Percentiles rank a stretch among this genome's conserved stretches.
Conservation (phyloP, 2,113 vertebrate species). For the Otis tarda region DNA sequence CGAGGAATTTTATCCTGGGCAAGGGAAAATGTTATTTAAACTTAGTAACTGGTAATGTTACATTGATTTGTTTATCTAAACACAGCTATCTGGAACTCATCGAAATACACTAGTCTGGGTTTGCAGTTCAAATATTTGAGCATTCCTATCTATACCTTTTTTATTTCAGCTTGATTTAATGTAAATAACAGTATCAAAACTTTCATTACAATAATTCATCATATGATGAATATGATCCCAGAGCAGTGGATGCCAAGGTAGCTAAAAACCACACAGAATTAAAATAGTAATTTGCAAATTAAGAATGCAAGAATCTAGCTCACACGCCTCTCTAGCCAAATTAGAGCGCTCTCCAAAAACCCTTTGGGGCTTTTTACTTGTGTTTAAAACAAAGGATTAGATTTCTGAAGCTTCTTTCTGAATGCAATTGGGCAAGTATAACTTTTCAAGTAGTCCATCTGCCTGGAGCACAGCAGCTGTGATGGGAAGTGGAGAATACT, state of each 20-base stretch:
- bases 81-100: not conserved
- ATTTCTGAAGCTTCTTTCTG: conserved; percentile 11
- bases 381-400: conserved; percentile 21
- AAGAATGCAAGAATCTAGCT: not conserved
- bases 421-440: conserved; percentile 44
- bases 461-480: conserved; percentile 51
- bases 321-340: not conserved
- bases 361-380: conserved; percentile 4
- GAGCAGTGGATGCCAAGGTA: not conserved
- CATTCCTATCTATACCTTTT: not conserved
- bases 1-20: not conserved
- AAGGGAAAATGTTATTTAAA: not conserved
- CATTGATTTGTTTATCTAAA: not conserved
- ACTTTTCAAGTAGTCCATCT: conserved; percentile 29
- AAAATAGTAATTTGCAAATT: not conserved
- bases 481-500: not conserved
- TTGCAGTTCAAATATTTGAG: not conserved
- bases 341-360: not conserved
- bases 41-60: not conserved
- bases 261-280: not conserved
- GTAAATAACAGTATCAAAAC: not conserved
- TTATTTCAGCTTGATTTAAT: not conserved
- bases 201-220: not conserved
- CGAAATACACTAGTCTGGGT: not conserved
- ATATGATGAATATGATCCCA: not conserved